Conservation (phyloP, 2,888 invertebrate species). For the Tridacna gigas region DNA sequence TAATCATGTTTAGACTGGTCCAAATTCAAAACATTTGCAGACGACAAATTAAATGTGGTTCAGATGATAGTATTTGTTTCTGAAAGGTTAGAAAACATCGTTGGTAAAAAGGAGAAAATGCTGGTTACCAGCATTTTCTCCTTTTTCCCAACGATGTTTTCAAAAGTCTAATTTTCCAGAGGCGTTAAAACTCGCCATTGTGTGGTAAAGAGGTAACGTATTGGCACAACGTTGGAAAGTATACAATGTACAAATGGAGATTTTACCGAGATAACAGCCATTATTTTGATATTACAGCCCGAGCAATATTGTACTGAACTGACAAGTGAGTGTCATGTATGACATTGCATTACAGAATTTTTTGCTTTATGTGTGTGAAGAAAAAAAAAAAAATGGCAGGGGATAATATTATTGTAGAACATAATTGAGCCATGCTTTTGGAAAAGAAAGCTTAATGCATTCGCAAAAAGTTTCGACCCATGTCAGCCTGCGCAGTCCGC, state of each 20-base stretch:
- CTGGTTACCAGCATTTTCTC: neutral
- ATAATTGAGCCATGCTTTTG: no score
- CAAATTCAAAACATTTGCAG: no score
- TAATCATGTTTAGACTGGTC: no score
- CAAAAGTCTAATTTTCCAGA: neutral
- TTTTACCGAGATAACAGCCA: neutral
- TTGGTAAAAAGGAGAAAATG: neutral
- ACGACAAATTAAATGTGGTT: no score
- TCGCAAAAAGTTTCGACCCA: no score
- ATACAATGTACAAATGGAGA: neutral
- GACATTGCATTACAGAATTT: neutral
- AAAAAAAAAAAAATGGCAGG: no score
- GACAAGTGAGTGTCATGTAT: neutral
- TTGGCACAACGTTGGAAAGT: neutral
- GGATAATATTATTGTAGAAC: no score
- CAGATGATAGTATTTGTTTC: no score
- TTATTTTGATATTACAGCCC: neutral
- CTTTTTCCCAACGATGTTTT: neutral
- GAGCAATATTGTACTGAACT: neutral
- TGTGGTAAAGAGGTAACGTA: neutral
- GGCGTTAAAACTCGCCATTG: neutral
- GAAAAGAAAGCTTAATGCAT: no score
- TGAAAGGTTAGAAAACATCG: no score
- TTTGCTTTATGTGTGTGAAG: no score
- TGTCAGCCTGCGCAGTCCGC: no score